phyloP scores from a whole-genome alignment of 2,888 invertebrate species.

The Dinocampus coccinellae region DNA sequence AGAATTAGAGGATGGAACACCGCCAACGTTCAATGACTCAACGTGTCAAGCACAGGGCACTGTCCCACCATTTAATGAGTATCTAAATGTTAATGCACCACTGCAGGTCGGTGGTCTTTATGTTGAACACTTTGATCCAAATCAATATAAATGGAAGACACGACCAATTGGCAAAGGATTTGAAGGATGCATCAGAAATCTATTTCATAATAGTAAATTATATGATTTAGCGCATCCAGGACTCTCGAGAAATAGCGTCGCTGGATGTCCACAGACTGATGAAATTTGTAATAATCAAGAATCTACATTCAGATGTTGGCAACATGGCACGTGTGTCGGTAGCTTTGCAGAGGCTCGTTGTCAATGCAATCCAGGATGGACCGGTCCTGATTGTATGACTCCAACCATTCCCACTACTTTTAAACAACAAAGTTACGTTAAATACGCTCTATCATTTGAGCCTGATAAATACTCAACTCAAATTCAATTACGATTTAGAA shows the following conservation, averaged over 20 bases:
- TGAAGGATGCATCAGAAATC: constrained; percentile 95
- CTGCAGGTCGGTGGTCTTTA: constrained; percentile 95
- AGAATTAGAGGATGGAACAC: constrained; percentile 90
- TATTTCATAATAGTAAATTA: constrained; percentile 94
- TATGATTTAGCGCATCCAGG: constrained; percentile 97
- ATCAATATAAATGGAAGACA: constrained; percentile 90
- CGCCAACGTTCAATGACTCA: constrained; percentile 89
- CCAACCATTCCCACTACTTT: constrained; percentile 93
- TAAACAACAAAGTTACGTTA: constrained; percentile 94
- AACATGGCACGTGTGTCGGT: constrained; percentile 94
- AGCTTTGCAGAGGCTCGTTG: constrained; percentile 91
- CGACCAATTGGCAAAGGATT: constrained; percentile 92
- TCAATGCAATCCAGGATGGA: constrained; percentile 96
- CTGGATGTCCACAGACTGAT: constrained; percentile 94
- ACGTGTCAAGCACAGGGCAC: constrained; percentile 91
- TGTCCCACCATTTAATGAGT: constrained; percentile 95
- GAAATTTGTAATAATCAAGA: constrained; percentile 91
- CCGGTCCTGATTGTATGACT: constrained; percentile 88
- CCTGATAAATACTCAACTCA: constrained; percentile 93
- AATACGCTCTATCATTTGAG: constrained; percentile 94
- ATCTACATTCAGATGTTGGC: constrained; percentile 88
- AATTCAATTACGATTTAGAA: constrained; percentile 93
- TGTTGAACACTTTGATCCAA: constrained; percentile 90
- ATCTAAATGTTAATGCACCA: constrained; percentile 94
- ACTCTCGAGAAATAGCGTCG: constrained; percentile 84